Evolutionary conservation across 37 sponge, comb jelly and placozoan genomes (phyloP), one percentile per base, ranked within the genome.

Genomic region (Crambe crambe): DNA sequence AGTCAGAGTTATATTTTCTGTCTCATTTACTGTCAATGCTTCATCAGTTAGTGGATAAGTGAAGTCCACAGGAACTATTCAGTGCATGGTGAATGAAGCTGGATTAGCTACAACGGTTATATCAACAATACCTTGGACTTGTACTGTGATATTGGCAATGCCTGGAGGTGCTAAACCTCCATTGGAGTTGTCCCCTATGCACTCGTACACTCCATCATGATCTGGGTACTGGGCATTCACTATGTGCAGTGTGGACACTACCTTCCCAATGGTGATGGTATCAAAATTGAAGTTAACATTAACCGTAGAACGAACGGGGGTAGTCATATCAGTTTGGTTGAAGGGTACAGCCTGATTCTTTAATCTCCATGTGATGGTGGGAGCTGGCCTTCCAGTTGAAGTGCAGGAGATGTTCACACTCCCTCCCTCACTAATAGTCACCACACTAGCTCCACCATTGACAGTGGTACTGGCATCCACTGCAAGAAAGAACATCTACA

Each of bases 61-160:
- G 64, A 81, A 63, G 3, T 9, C 27, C 15, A 69, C 64, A 37
- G 73, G 62, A 73, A 40, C 73, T 35, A 29, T 35, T 27, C 17
- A 47, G 51, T 47, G 51, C 51, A 47, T 12, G 6, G 51, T 47
- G 6, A n/a, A n/a, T n/a, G n/a, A n/a, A n/a, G n/a, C n/a, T n/a
- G n/a, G n/a, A n/a, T n/a, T n/a, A n/a, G n/a, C n/a, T n/a, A n/a
- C n/a, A n/a, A n/a, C n/a, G n/a, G n/a, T n/a, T n/a, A n/a, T n/a
- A n/a, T n/a, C n/a, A n/a, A n/a, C n/a, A n/a, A n/a, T 43, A 78
- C 78, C 78, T 31, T 30, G 12, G 12, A 78, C 80, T 80, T 86
- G 80, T 58, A 86, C 80, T 27, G 74, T 86, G 70, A 86, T 74
- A 1, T 29, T 69, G 15, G 74, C 87, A 68, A 36, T 75, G 62